phyloP scores from a whole-genome alignment of 2,888 invertebrate genomes.

The Coenonympha glycerion region DNA sequence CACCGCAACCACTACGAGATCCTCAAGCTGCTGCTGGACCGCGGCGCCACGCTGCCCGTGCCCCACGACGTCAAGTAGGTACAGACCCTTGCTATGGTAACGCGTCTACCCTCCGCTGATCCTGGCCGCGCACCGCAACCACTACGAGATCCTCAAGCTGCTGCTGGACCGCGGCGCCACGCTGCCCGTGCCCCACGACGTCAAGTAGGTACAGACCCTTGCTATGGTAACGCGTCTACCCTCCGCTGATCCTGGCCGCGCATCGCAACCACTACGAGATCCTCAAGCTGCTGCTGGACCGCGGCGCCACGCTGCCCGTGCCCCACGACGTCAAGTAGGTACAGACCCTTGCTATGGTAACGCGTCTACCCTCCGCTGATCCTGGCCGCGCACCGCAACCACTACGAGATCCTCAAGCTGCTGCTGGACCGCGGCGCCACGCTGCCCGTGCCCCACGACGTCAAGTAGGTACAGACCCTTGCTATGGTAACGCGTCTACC shows the following conservation, averaged over 20 bases:
- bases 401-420: slow-evolving; percentile 97
- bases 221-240: too few relatives aligned
- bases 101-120: too few relatives aligned
- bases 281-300: slow-evolving; percentile 92
- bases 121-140: slow-evolving; percentile 95
- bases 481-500: too few relatives aligned
- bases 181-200: slow-evolving; percentile 93
- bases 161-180: slow-evolving; percentile 94
- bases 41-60: slow-evolving; percentile 92
- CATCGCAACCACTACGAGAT: slow-evolving; percentile 99
- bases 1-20: slow-evolving; percentile 99
- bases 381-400: slow-evolving; percentile 95
- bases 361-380: too few relatives aligned
- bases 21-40: slow-evolving; percentile 92
- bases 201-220: slow-evolving; percentile 83
- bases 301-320: slow-evolving; percentile 92
- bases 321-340: slow-evolving; percentile 93
- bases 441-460: slow-evolving; percentile 93
- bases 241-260: slow-evolving; percentile 94
- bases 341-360: too few relatives aligned
- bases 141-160: slow-evolving; percentile 97
- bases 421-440: slow-evolving; percentile 94
- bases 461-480: slow-evolving; percentile 83
- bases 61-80: slow-evolving; percentile 93
- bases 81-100: too few relatives aligned